Conservation (phyloP, 2,113 vertebrate genomes). For the Apus apus region DNA sequence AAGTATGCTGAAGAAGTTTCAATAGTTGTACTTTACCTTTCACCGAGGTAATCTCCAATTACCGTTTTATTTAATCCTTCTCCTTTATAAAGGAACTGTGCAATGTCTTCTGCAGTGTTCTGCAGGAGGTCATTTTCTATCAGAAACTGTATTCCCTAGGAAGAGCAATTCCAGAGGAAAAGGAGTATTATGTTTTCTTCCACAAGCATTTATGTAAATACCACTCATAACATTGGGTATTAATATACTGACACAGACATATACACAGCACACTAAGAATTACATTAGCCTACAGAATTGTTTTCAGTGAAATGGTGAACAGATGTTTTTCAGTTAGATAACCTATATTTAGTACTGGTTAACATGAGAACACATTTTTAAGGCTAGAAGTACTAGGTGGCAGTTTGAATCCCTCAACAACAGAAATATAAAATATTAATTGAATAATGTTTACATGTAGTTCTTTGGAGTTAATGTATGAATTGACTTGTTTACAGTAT, state of each 20-base stretch:
- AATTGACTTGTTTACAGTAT: not conserved
- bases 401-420: not conserved
- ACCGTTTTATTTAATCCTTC: conserved; percentile 98
- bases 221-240: not conserved
- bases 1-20: not conserved
- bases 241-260: not conserved
- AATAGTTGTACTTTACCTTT: conserved; percentile 80
- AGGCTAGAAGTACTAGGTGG: not conserved
- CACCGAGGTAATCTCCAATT: conserved; percentile 97
- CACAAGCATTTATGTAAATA: not conserved
- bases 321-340: not conserved
- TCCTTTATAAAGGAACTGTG: conserved; percentile 98
- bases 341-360: not conserved
- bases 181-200: not conserved
- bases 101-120: conserved; percentile 93
- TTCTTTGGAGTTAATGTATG: not conserved
- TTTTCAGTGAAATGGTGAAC: not conserved
- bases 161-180: conserved; percentile 1
- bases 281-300: not conserved
- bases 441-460: not conserved
- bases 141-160: conserved; percentile 95
- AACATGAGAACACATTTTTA: not conserved
- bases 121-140: conserved; percentile 97
- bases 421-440: not conserved
- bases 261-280: not conserved